Evolutionary conservation across 2,888 invertebrate genomes (phyloP).

Genomic region (Chloroclystis v-ata): DNA sequence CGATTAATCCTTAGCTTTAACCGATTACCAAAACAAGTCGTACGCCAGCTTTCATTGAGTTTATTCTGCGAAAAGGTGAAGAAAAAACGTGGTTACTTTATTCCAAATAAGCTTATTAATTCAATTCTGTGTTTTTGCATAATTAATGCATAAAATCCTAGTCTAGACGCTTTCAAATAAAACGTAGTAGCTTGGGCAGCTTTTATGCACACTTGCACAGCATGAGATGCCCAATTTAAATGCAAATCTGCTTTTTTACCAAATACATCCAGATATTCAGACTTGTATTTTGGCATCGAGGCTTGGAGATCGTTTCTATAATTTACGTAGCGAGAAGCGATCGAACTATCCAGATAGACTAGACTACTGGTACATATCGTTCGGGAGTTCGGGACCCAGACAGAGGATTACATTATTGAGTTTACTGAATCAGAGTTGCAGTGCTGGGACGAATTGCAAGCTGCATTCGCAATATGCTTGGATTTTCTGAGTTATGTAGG

Average conservation of each 20-base stretch:
- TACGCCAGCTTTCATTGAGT: too few species aligned
- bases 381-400: background rate
- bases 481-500: too few species aligned
- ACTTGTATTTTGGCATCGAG: too few species aligned
- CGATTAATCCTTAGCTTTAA: background rate
- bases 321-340: background rate
- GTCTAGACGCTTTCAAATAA: background rate
- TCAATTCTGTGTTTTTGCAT: too few species aligned
- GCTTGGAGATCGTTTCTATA: slow-evolving; percentile 2
- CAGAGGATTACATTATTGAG: background rate
- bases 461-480: too few species aligned
- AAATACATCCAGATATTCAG: slow-evolving; percentile 5
- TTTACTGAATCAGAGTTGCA: background rate
- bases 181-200: background rate
- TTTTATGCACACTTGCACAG: background rate
- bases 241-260: slow-evolving; percentile 1
- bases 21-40: background rate
- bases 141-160: background rate
- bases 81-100: too few species aligned
- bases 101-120: too few species aligned
- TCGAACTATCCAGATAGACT: background rate
- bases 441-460: background rate
- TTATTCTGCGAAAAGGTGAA: too few species aligned
- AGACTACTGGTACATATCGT: slow-evolving; percentile 1
- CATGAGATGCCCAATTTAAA: slow-evolving; percentile 1